A percentile compares a stretch with the other conserved stretches of the same genome.
These are phyloP conservation scores for Zygaena filipendulae DNA, from an alignment of 2,888 invertebrate genomes.

Conservation along the genomic window DNA sequence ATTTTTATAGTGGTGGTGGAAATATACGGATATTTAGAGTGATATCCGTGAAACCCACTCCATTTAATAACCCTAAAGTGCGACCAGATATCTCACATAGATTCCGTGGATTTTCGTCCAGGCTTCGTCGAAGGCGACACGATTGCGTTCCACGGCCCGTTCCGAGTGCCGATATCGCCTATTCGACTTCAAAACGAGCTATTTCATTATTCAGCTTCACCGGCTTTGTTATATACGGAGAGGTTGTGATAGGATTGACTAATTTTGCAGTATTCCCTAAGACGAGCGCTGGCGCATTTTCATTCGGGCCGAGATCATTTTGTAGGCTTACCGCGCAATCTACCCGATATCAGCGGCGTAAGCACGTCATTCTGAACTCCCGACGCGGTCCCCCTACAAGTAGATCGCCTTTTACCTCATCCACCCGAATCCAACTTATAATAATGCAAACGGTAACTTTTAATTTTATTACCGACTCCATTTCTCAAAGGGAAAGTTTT, in stretches of 20 bases:
- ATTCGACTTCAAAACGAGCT: slow-evolving; percentile 46
- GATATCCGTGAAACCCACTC: slow-evolving; percentile 64
- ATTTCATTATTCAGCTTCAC: slow-evolving; percentile 61
- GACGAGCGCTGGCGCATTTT: slow-evolving; percentile 38
- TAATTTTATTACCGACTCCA: slow-evolving; percentile 30
- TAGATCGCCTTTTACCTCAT: slow-evolving; percentile 30
- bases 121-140: slow-evolving; percentile 29
- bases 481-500: slow-evolving; percentile 35
- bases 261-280: slow-evolving; percentile 52
- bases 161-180: slow-evolving; percentile 39
- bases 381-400: slow-evolving; percentile 27
- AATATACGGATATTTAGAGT: no score
- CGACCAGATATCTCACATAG: slow-evolving; percentile 55
- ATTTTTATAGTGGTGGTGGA: no score
- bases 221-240: slow-evolving; percentile 35
- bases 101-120: slow-evolving; percentile 53
- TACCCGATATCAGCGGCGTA: slow-evolving; percentile 41
- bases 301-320: slow-evolving; percentile 49
- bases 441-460: slow-evolving; percentile 35
- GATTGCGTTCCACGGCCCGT: slow-evolving; percentile 36
- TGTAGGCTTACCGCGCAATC: slow-evolving; percentile 45
- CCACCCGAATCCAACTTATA: slow-evolving; percentile 28
- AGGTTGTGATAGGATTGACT: slow-evolving; percentile 57
- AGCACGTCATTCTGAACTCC: slow-evolving; percentile 52
- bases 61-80: slow-evolving; percentile 61